Conservation (phyloP, 2,888 invertebrate species). For the Oscheius onirici region DNA sequence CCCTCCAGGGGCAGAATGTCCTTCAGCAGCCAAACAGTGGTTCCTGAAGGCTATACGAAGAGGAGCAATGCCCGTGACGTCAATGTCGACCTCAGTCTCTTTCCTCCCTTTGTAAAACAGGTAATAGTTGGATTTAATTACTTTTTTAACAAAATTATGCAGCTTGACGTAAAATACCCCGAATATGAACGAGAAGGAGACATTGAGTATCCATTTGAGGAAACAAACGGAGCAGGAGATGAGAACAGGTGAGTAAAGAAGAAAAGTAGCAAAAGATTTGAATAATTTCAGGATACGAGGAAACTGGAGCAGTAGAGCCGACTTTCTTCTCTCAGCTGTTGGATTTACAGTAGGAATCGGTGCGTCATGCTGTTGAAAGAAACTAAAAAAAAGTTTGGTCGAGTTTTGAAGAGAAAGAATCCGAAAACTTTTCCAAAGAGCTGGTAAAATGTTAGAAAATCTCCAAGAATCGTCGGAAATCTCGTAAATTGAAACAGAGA, state of each 20-base stretch:
- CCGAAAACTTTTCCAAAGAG: too few species aligned
- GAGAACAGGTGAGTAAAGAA: slow-evolving; percentile 72
- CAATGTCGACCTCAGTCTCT: slow-evolving; percentile 44
- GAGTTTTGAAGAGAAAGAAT: too few species aligned
- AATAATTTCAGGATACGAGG: slow-evolving; percentile 57
- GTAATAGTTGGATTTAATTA: slow-evolving; percentile 26
- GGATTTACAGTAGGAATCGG: slow-evolving; percentile 73
- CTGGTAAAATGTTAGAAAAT: too few species aligned
- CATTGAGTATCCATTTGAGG: slow-evolving; percentile 71
- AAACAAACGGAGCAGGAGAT: slow-evolving; percentile 70
- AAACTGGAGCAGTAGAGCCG: slow-evolving; percentile 75
- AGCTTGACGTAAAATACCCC: slow-evolving; percentile 58
- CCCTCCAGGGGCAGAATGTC: slow-evolving; percentile 28
- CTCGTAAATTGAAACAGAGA: too few species aligned
- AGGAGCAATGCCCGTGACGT: slow-evolving; percentile 20
- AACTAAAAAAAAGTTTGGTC: too few species aligned
- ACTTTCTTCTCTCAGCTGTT: slow-evolving; percentile 77
- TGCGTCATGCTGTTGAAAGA: slow-evolving; percentile 25
- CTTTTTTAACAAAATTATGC: slow-evolving; percentile 17
- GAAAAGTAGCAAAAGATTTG: background rate
- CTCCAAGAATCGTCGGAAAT: too few species aligned
- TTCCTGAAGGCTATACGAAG: background rate
- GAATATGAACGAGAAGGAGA: slow-evolving; percentile 67
- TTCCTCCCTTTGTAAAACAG: slow-evolving; percentile 55
- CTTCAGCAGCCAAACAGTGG: slow-evolving; percentile 35